Conservation (phyloP, 2,797 vertebrate species). For the Chaunax sp. region DNA sequence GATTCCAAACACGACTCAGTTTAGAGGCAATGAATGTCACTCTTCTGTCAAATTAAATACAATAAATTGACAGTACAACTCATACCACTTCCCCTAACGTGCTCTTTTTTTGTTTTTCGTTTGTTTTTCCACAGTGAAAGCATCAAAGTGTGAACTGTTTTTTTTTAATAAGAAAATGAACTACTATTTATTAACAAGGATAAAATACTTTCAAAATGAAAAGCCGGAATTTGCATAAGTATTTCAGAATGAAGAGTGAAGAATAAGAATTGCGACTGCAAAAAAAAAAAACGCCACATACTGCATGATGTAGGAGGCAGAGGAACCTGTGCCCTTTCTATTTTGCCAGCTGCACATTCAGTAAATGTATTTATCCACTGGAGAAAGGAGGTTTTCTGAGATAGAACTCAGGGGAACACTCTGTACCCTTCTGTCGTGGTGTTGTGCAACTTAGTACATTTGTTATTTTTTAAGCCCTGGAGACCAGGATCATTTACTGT, state of each 20-base stretch:
- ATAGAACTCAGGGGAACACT: constrained; percentile 4
- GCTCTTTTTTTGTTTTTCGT: constrained; percentile 19
- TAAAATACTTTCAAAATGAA: constrained; percentile 33
- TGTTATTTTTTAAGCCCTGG: constrained; percentile 4
- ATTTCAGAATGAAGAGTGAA: constrained; percentile 45
- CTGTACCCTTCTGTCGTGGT: not conserved
- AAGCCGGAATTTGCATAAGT: constrained; percentile 52
- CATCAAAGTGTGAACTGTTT: constrained; percentile 29
- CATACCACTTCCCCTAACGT: constrained; percentile 9
- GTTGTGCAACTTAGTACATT: constrained; percentile 11
- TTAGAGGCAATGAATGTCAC: constrained; percentile 47
- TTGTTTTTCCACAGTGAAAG: constrained; percentile 60
- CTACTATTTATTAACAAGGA: not conserved
- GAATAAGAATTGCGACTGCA: constrained; percentile 15
- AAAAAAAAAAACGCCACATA: constrained; percentile 1
- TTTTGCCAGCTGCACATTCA: constrained; percentile 28
- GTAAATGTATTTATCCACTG: not conserved
- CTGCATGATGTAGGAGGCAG: constrained; percentile 58
- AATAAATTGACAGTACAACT: constrained; percentile 17
- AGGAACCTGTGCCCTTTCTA: constrained; percentile 37
- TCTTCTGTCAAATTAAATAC: constrained; percentile 28
- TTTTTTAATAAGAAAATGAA: constrained; percentile 26
- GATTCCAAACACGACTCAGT: constrained; percentile 21
- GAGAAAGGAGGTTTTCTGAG: not conserved
- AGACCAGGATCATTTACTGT: constrained; percentile 26